Evolutionary conservation across 2,797 vertebrate species (phyloP).

Genomic region (Balearica regulorum): DNA sequence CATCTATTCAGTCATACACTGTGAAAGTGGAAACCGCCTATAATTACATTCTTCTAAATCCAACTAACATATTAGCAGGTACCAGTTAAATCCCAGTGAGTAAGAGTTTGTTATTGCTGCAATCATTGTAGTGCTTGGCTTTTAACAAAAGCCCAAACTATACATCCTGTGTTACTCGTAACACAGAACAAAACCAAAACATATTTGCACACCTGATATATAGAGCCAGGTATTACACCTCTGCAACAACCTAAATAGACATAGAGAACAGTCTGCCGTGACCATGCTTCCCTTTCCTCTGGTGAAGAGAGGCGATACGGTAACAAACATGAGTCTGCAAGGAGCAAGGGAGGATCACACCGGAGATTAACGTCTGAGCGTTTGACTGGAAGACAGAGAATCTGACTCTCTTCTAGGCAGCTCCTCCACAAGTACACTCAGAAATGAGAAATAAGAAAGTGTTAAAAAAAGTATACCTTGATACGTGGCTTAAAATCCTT

Average conservation of each 20-base stretch:
- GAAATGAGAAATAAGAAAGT: neutral
- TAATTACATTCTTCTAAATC: conserved; percentile 58
- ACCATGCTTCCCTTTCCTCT: neutral
- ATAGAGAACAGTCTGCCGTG: neutral
- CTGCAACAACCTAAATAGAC: neutral
- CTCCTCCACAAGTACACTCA: neutral
- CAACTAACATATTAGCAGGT: neutral
- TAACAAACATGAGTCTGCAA: neutral
- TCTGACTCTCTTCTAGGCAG: neutral
- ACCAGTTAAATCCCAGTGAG: conserved; percentile 4
- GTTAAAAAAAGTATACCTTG: neutral
- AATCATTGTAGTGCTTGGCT: neutral
- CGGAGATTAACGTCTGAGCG: rapidly evolving
- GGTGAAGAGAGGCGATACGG: rapidly evolving
- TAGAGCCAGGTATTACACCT: too few species aligned
- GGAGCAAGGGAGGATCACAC: neutral
- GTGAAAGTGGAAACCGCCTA: conserved; percentile 23
- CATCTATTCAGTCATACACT: conserved; percentile 47
- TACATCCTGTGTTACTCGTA: neutral
- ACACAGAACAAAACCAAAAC: neutral
- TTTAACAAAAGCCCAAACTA: neutral
- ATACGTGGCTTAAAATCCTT: neutral
- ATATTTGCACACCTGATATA: neutral
- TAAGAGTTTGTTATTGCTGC: neutral
- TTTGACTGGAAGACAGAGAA: neutral